Percentiles rank a stretch among this genome's conserved stretches.
phyloP scores from a whole-genome alignment of 2,113 vertebrate species.

The Laticauda colubrina region DNA sequence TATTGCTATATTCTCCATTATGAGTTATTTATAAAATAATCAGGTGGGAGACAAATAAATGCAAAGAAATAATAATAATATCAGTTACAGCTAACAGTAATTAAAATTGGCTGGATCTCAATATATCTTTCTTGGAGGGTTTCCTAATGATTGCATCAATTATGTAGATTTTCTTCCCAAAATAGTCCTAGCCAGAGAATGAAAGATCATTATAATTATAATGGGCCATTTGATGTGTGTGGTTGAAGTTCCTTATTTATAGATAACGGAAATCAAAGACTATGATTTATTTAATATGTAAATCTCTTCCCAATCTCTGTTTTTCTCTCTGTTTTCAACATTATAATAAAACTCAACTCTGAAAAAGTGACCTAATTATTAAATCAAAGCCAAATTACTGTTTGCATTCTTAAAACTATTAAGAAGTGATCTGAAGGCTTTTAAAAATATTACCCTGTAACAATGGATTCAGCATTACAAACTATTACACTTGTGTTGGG shows the following conservation, averaged over 20 bases:
- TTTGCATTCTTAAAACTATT: background rate
- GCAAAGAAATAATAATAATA: background rate
- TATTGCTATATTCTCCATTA: background rate
- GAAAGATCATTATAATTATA: background rate
- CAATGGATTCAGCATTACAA: background rate
- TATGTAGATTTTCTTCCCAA: background rate
- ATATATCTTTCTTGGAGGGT: background rate
- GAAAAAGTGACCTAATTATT: background rate
- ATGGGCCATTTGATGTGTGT: background rate
- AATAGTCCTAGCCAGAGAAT: background rate
- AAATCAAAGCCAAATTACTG: background rate
- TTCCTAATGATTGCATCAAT: background rate
- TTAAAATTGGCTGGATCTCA: background rate
- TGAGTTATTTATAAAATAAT: background rate
- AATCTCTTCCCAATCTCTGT: background rate
- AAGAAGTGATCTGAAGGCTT: background rate
- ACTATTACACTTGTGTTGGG: background rate
- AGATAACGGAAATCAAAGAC: background rate
- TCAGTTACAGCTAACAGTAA: background rate
- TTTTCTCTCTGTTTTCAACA: background rate
- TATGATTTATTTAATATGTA: background rate
- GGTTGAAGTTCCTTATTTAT: background rate
- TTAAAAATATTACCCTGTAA: background rate
- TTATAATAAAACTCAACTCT: background rate
- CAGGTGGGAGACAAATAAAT: background rate